A percentile compares a stretch with the other conserved stretches of the same genome.
Conservation (phyloP, 2,797 vertebrate species). For the Petrocephalus sullivani region DNA sequence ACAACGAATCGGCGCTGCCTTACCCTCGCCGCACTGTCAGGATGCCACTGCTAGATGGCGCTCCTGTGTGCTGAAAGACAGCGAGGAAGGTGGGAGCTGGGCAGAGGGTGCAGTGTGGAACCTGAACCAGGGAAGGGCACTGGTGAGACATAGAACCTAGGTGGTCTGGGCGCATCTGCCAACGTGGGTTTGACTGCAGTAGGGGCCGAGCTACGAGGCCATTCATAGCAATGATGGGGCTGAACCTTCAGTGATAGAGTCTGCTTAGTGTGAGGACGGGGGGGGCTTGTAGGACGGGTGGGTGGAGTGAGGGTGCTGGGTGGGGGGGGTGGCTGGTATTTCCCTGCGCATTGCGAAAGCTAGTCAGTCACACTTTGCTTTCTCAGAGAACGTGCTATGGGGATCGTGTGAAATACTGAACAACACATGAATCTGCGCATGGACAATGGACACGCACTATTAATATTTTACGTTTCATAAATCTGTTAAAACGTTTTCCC, state of each 20-base stretch:
- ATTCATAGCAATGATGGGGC: not conserved
- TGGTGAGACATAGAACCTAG: not conserved
- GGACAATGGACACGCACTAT: not conserved
- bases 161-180: not conserved
- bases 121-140: not conserved
- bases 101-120: not conserved
- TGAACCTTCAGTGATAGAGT: not conserved
- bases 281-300: too few relatives aligned
- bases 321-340: not conserved
- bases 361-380: not conserved
- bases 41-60: constrained; percentile 12
- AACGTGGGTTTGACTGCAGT: not conserved
- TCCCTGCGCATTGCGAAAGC: not conserved
- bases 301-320: not conserved
- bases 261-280: not conserved
- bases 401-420: not conserved
- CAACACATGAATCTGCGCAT: not conserved
- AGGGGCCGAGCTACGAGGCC: not conserved
- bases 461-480: not conserved
- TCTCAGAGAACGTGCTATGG: not conserved
- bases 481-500: constrained; percentile 4
- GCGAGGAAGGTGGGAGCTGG: not conserved
- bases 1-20: not conserved
- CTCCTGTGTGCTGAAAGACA: not conserved
- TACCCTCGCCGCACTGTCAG: not conserved